Conservation (phyloP, 2,797 vertebrate genomes). For the Tokudaia tokunoshimensis region DNA sequence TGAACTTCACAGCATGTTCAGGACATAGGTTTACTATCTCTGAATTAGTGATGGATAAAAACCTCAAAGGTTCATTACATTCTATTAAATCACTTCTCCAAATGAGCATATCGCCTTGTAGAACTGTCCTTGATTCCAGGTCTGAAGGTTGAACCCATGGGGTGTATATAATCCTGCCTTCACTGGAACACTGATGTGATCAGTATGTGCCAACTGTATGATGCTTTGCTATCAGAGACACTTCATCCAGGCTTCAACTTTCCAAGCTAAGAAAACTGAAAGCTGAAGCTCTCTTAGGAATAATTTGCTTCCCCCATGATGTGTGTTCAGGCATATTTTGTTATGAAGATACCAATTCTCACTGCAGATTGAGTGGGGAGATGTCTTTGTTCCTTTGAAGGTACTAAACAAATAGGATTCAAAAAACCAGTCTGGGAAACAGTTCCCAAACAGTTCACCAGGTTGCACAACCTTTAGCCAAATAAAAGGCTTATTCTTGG, state of each 20-base stretch:
- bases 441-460: slow-evolving; percentile 29
- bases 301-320: not conserved
- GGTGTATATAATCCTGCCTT: not conserved
- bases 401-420: slow-evolving; percentile 19
- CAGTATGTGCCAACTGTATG: not conserved
- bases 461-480: slow-evolving; percentile 72
- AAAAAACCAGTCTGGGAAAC: slow-evolving; percentile 55
- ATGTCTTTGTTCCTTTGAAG: slow-evolving; percentile 55
- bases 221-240: not conserved
- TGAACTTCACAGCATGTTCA: not conserved
- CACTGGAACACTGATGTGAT: not conserved
- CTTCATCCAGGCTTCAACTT: not conserved
- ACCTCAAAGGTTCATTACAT: not conserved
- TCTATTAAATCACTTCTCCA: slow-evolving; percentile 15
- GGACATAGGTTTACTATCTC: not conserved
- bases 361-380: not conserved
- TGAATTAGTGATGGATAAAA: not conserved
- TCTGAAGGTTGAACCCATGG: not conserved
- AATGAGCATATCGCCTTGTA: not conserved
- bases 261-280: not conserved
- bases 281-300: not conserved
- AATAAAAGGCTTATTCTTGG: slow-evolving; percentile 74
- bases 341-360: not conserved
- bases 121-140: not conserved
- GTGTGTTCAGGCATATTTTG: not conserved